Evolutionary conservation across 2,797 vertebrate genomes (phyloP).

Genomic region (Zonotrichia albicollis): DNA sequence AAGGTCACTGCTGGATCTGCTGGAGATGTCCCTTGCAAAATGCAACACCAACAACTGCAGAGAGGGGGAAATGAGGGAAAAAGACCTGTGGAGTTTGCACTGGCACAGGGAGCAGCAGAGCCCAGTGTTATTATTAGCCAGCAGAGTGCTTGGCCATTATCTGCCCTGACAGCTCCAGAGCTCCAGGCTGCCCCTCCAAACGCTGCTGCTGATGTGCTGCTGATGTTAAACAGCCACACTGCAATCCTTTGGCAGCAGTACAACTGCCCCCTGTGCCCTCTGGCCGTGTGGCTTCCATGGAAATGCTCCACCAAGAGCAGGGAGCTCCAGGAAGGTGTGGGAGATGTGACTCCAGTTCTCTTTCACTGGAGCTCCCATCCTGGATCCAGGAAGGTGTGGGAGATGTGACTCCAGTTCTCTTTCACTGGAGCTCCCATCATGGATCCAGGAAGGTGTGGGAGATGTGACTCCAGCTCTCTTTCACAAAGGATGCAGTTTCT

Average conservation of each 20-base stretch:
- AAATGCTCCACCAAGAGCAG: not conserved
- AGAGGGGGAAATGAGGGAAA: not conserved
- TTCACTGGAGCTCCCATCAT: not conserved
- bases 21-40: not conserved
- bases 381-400: too few species aligned
- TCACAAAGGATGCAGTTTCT: not conserved
- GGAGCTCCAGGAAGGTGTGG: not conserved
- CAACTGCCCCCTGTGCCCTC: slow-evolving; percentile 9
- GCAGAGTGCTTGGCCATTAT: slow-evolving; percentile 45
- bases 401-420: not conserved
- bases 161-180: slow-evolving; percentile 56
- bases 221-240: slow-evolving; percentile 56
- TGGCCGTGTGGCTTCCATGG: not conserved
- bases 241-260: slow-evolving; percentile 62
- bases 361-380: not conserved
- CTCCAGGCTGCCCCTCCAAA: slow-evolving; percentile 52
- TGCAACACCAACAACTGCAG: not conserved
- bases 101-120: not conserved
- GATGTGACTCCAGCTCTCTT: not conserved
- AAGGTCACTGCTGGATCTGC: slow-evolving; percentile 24
- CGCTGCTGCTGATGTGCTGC: slow-evolving; percentile 43
- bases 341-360: not conserved
- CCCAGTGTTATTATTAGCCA: slow-evolving; percentile 27
- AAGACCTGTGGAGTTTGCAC: not conserved
- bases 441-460: too few species aligned